A percentile compares a stretch with the other conserved stretches of the same genome.
Evolutionary conservation across 2,797 vertebrate species (phyloP).

Genomic region (Clamator glandarius): DNA sequence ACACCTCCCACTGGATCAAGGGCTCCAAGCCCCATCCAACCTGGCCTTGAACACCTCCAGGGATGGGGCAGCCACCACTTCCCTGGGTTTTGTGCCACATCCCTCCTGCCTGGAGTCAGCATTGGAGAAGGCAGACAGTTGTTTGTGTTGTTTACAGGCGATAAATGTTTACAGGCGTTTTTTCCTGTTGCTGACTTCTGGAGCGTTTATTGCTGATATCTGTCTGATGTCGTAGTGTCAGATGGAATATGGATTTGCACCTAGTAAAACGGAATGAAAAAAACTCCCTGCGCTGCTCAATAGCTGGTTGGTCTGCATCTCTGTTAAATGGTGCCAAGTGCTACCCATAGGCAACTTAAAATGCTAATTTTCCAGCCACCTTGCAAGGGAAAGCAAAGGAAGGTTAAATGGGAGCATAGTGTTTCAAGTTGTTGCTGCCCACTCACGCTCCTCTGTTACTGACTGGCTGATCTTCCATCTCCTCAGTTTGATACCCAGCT

Average conservation of each 20-base stretch:
- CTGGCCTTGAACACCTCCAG: no score
- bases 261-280: neutral
- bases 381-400: neutral
- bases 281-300: neutral
- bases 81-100: neutral
- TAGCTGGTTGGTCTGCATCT: neutral
- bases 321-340: neutral
- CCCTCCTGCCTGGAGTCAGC: neutral
- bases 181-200: neutral
- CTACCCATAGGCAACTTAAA: neutral
- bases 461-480: neutral
- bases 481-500: neutral
- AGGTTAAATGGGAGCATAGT: neutral
- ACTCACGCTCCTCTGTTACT: neutral
- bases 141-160: no score
- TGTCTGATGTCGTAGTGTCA: fast-evolving
- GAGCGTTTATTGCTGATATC: neutral
- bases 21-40: no score
- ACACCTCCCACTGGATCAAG: no score
- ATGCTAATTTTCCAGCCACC: neutral
- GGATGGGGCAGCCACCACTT: no score
- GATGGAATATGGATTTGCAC: neutral
- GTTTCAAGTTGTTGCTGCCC: neutral
- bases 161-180: neutral
- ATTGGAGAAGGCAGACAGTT: fast-evolving